Conservation (phyloP, 2,113 vertebrate species). For the Neolamprologus tretocephalus region DNA sequence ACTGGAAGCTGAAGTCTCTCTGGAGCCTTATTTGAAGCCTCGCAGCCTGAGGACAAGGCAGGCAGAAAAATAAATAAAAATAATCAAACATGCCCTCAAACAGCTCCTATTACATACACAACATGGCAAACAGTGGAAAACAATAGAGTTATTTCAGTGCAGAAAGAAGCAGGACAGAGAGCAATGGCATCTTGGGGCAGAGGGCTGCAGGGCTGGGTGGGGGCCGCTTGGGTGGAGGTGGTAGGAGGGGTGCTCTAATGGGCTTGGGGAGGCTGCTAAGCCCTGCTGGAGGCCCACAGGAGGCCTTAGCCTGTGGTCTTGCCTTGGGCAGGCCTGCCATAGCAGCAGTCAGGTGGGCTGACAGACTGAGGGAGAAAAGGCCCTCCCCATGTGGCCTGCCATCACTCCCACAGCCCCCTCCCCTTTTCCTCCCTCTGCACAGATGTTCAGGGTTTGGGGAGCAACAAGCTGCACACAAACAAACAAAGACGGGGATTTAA, state of each 20-base stretch:
- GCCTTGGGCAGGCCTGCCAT: conserved; percentile 75
- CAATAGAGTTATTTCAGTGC: conserved; percentile 55
- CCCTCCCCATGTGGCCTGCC: conserved; percentile 50
- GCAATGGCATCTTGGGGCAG: conserved; percentile 62
- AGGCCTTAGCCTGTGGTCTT: conserved; percentile 76
- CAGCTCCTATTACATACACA: conserved; percentile 34
- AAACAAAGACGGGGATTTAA: conserved; percentile 41
- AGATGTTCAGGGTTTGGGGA: conserved; percentile 50
- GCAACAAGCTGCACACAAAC: conserved; percentile 56
- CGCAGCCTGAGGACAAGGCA: conserved; percentile 59
- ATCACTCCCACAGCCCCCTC: not conserved
- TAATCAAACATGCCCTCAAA: conserved; percentile 50
- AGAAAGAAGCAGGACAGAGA: conserved; percentile 34
- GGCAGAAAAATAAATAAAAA: conserved; percentile 19
- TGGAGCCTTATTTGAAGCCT: conserved; percentile 42
- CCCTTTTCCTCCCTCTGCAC: conserved; percentile 23
- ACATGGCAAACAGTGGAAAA: conserved; percentile 42
- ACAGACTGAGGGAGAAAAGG: conserved; percentile 63
- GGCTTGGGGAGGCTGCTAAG: conserved; percentile 59
- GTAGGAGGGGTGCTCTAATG: conserved; percentile 65
- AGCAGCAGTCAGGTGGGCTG: conserved; percentile 72
- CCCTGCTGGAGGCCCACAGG: conserved; percentile 63
- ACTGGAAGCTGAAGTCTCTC: not conserved
- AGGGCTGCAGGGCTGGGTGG: conserved; percentile 58
- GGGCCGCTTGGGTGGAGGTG: conserved; percentile 23